Base-by-base conservation (phyloP, 2,113 vertebrate species). In the Scalopus aquaticus region DNA sequence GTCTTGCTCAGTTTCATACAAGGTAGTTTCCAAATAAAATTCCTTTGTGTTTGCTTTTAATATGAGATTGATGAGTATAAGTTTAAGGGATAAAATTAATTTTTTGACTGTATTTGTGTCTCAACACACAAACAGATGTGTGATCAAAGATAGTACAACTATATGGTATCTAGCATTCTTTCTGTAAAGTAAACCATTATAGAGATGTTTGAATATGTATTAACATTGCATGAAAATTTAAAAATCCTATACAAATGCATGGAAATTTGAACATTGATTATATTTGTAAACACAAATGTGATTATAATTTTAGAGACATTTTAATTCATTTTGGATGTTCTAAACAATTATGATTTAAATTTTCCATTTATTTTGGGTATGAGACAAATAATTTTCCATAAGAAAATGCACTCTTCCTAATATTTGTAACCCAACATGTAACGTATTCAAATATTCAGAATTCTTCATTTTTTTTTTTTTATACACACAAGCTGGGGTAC, bases 371-470 rank as follows among this genome's bases (percentile, higher is more conserved):
- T 70, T 58, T 1, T n/a, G 67, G 22, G 19, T 3, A 26, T 42
- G 11, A 91, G 24, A 11, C 4, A 67, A 65, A 8, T 39, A 54
- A 76, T 88, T 96, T 81, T 28, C 91, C 37, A 69, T 30, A 86
- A 73, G 9, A 78, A 82, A 78, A 77, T 69, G 15, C 15, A 35
- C 6, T 81, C 81, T 70, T 65, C 3, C 4, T 91, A 74, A 37
- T 74, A 84, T 65, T 87, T 60, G 0, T 64, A 64, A 86, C 0
- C 2, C 32, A 78, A 78, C 16, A 88, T 35, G 86, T 86, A 91
- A 42, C 65, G 44, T 92, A 3, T 76, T 78, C 67, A 74, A 82
- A 79, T 69, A 86, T 56, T 93, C 12, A 67, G 16, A 93, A 89
- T 82, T 93, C 17, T 94, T 74, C 32, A 88, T n/a, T n/a, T n/a